Evolutionary conservation across 2,113 vertebrate species (phyloP).

Genomic region (Podocnemis expansa): DNA sequence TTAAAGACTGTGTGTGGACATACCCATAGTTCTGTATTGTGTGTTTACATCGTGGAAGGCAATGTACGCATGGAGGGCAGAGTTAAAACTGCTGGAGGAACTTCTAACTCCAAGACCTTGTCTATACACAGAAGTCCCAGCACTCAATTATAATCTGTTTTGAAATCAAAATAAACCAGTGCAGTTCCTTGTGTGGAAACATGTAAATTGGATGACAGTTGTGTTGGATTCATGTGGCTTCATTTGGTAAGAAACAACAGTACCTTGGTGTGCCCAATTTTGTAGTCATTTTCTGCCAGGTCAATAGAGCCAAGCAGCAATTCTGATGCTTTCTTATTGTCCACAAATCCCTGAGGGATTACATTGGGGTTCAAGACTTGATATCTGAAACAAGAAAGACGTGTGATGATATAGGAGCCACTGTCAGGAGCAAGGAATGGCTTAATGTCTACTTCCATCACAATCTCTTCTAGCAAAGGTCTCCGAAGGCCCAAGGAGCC

Average conservation of each 20-base stretch:
- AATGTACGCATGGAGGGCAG: constrained; percentile 26
- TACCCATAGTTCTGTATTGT: neutral
- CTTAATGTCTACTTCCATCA: neutral
- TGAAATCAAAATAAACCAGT: neutral
- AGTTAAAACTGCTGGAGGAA: constrained; percentile 64
- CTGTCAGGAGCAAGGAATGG: neutral
- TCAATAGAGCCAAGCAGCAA: constrained; percentile 20
- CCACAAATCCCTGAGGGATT: constrained; percentile 44
- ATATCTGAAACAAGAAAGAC: constrained; percentile 26
- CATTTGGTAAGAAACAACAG: neutral
- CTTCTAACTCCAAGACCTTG: constrained; percentile 35
- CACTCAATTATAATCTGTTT: neutral
- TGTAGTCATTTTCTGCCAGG: constrained; percentile 33
- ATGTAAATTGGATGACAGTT: constrained; percentile 46
- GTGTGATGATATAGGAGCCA: neutral
- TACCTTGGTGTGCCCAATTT: constrained; percentile 49
- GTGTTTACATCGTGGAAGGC: constrained; percentile 20
- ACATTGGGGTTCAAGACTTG: constrained; percentile 59
- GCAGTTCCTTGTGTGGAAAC: neutral
- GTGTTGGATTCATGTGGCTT: constrained; percentile 33
- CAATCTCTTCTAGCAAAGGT: neutral
- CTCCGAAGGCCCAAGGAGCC: neutral
- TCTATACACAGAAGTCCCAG: constrained; percentile 25
- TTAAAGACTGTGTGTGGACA: no score
- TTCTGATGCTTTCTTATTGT: constrained; percentile 59